phyloP scores from a whole-genome alignment of 2,797 vertebrate genomes.

The Xenops minutus region DNA sequence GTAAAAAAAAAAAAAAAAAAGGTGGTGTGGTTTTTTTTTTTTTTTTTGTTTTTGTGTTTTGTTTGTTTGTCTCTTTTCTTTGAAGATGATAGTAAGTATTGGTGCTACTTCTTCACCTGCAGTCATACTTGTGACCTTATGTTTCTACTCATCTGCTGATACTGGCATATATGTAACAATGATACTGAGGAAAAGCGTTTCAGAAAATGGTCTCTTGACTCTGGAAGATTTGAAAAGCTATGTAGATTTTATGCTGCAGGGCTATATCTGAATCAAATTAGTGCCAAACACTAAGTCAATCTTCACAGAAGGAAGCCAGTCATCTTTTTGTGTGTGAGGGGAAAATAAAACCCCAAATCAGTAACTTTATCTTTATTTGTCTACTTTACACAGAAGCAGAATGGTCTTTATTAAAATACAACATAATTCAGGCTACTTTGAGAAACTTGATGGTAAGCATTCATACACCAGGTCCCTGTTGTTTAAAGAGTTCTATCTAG shows the following conservation, averaged over 20 bases:
- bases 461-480: background rate
- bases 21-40: background rate
- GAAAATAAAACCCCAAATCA: background rate
- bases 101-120: background rate
- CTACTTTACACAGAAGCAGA: background rate
- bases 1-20: no score
- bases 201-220: background rate
- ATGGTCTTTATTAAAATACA: background rate
- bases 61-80: background rate
- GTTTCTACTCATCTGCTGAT: background rate
- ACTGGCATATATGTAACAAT: background rate
- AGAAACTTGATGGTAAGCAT: background rate
- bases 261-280: background rate
- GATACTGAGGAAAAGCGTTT: background rate
- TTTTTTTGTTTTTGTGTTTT: background rate
- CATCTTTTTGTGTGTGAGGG: background rate
- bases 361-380: background rate
- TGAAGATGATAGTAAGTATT: background rate
- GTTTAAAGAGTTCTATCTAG: accelerated
- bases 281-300: background rate
- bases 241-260: background rate
- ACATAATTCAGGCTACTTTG: background rate
- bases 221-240: background rate
- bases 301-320: background rate
- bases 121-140: background rate